Conservation (phyloP, 2,113 vertebrate species). For the Abramis brama region DNA sequence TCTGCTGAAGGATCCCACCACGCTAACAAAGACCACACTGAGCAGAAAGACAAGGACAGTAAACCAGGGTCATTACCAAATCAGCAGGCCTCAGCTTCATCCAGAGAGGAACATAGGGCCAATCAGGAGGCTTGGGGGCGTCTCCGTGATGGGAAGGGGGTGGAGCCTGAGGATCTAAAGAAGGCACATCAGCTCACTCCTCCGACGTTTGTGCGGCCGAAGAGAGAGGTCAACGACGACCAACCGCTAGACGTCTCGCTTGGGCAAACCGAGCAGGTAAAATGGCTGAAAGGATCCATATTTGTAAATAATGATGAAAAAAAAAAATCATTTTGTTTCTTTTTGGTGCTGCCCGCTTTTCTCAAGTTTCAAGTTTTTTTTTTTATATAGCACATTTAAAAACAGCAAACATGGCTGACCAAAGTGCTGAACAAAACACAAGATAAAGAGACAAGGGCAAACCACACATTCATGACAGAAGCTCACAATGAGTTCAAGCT, state of each 20-base stretch:
- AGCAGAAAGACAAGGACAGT: conserved; percentile 67
- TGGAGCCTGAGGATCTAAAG: conserved; percentile 93
- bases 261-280: conserved; percentile 84
- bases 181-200: conserved; percentile 85
- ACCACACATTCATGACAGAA: no score
- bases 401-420: no score
- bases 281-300: background rate
- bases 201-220: conserved; percentile 87
- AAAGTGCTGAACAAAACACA: no score
- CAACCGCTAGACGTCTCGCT: conserved; percentile 83
- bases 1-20: conserved; percentile 66
- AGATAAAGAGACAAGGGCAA: no score
- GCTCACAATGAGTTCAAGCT: no score
- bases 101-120: conserved; percentile 74
- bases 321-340: background rate
- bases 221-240: conserved; percentile 85
- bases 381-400: no score
- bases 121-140: conserved; percentile 89
- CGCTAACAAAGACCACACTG: conserved; percentile 63
- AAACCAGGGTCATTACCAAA: conserved; percentile 60
- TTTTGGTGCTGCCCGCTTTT: background rate
- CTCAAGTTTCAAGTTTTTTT: no score
- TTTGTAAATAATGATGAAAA: no score
- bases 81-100: conserved; percentile 63
- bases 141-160: conserved; percentile 89